phyloP scores from a whole-genome alignment of 2,888 invertebrate genomes.

The Anorthoa munda region DNA sequence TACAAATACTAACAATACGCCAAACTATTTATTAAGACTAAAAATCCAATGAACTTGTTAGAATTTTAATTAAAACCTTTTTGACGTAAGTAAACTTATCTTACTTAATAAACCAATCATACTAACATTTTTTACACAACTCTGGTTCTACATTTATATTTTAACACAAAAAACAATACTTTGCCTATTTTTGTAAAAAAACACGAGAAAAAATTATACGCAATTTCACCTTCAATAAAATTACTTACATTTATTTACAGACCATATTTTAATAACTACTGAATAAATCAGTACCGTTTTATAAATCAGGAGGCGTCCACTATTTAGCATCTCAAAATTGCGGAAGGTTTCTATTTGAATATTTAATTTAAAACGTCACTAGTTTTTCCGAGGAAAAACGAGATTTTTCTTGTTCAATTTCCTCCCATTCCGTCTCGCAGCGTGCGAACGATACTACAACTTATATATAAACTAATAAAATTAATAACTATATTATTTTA shows the following conservation, averaged over 20 bases:
- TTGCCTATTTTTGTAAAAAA: no score
- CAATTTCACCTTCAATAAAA: neutral
- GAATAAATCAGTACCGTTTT: slow-evolving; percentile 26
- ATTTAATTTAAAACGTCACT: slow-evolving; percentile 40
- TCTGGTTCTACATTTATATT: no score
- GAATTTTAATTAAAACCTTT: neutral
- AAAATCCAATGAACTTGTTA: neutral
- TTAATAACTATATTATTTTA: no score
- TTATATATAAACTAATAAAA: neutral
- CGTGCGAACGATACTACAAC: neutral
- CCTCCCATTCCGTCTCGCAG: slow-evolving; percentile 4
- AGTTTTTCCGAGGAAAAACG: neutral
- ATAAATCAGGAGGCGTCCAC: slow-evolving; percentile 9
- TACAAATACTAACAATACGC: slow-evolving; percentile 22
- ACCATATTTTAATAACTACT: neutral
- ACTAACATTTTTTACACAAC: no score
- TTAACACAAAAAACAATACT: no score
- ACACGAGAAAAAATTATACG: neutral
- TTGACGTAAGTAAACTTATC: neutral
- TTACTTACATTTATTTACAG: slow-evolving; percentile 3
- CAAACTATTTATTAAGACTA: neutral
- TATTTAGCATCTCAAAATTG: slow-evolving; percentile 32
- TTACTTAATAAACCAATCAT: no score
- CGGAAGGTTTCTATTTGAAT: slow-evolving; percentile 33
- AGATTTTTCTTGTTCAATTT: slow-evolving; percentile 20